Evolutionary conservation across 2,797 vertebrate genomes (phyloP).

Genomic region (Cossypha caffra): DNA sequence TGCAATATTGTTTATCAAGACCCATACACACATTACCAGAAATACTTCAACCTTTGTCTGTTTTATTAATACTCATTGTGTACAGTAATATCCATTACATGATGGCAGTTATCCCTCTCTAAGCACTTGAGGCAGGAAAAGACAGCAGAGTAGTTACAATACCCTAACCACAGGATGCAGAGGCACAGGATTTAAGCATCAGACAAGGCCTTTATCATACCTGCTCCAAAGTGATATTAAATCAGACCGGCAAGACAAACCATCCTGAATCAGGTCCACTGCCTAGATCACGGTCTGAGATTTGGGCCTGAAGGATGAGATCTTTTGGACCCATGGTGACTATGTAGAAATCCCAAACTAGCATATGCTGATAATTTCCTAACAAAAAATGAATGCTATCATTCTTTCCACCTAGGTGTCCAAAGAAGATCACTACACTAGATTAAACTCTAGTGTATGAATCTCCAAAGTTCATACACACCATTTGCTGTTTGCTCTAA

Average conservation of each 20-base stretch:
- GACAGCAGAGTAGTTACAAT: neutral
- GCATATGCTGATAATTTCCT: neutral
- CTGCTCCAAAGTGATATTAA: neutral
- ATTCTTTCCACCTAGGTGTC: neutral
- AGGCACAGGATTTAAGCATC: neutral
- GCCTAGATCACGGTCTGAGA: fast-evolving
- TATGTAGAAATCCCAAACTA: neutral
- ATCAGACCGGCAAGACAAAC: neutral
- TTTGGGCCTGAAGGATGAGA: neutral
- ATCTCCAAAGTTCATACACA: neutral
- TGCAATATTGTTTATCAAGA: neutral
- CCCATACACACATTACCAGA: neutral
- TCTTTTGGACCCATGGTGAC: neutral
- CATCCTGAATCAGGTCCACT: neutral
- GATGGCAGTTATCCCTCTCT: neutral
- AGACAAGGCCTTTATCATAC: neutral
- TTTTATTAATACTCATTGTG: neutral
- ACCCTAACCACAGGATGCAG: neutral
- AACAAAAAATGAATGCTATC: neutral
- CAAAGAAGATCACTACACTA: neutral
- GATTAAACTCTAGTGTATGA: neutral
- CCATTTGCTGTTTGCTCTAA: neutral
- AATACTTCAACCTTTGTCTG: neutral
- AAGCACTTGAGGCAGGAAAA: neutral
- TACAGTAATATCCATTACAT: neutral